phyloP scores from a whole-genome alignment of 2,113 vertebrate species.

The Cephalopterus ornatus region DNA sequence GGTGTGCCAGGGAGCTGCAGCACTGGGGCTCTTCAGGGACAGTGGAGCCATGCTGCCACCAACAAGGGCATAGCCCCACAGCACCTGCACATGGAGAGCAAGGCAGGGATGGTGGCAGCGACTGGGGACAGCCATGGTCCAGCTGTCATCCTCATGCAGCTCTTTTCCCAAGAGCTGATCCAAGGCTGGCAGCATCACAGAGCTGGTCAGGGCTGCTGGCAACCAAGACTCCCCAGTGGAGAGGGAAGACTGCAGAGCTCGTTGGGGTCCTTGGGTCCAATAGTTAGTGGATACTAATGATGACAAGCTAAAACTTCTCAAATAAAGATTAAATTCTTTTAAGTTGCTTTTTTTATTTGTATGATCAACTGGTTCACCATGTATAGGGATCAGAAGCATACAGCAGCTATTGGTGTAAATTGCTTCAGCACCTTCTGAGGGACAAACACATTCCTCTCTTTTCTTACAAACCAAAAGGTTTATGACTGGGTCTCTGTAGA shows the following conservation, averaged over 20 bases:
- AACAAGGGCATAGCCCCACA: background rate
- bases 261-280: accelerated
- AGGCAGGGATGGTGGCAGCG: background rate
- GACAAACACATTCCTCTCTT: background rate
- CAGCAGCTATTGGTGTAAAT: background rate
- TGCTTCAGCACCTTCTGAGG: background rate
- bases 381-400: background rate
- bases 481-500: background rate
- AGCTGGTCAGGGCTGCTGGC: accelerated
- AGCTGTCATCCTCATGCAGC: background rate
- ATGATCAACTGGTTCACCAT: background rate
- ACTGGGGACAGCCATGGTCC: background rate
- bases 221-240: background rate
- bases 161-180: background rate
- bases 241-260: background rate
- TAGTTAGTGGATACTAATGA: background rate
- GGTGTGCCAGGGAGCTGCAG: background rate
- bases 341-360: background rate
- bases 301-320: background rate
- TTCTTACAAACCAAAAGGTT: background rate
- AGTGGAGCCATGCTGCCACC: background rate
- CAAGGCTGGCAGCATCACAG: background rate
- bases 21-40: accelerated
- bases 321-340: background rate
- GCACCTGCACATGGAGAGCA: too few species aligned